Percentiles rank a stretch among this genome's conserved stretches.
Evolutionary conservation across 2,797 vertebrate species (phyloP).

Genomic region (Bothrops alternatus): DNA sequence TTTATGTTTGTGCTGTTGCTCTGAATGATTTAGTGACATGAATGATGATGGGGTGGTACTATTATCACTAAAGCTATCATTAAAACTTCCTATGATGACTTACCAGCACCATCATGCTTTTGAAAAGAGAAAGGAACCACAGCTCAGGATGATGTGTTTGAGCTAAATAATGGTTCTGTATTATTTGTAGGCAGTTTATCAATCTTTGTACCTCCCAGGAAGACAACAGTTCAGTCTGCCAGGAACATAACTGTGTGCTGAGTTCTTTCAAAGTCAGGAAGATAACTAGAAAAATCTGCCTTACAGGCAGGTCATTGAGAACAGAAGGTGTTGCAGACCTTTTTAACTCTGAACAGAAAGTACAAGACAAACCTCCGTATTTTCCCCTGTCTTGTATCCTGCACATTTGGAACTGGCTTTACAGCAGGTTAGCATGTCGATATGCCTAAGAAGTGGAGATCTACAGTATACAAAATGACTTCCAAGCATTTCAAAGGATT

Average conservation of each 20-base stretch:
- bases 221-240: slow-evolving; percentile 51
- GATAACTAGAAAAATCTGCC: slow-evolving; percentile 70
- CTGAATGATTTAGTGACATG: background rate
- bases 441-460: slow-evolving; percentile 46
- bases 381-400: slow-evolving; percentile 48
- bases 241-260: slow-evolving; percentile 47
- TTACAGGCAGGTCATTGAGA: slow-evolving; percentile 67
- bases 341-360: slow-evolving; percentile 60
- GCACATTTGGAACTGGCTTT: slow-evolving; percentile 31
- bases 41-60: background rate
- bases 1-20: background rate
- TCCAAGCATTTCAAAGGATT: slow-evolving; percentile 46
- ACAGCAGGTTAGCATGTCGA: slow-evolving; percentile 54
- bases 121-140: background rate
- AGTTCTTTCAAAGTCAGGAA: slow-evolving; percentile 66
- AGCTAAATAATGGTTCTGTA: slow-evolving; percentile 61
- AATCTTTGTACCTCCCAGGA: slow-evolving; percentile 53
- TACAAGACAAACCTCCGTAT: slow-evolving; percentile 50
- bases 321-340: slow-evolving; percentile 56
- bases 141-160: slow-evolving; percentile 21
- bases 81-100: background rate
- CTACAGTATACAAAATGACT: slow-evolving; percentile 2
- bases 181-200: slow-evolving; percentile 55
- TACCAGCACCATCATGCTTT: background rate
- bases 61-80: background rate